Base-by-base conservation (phyloP, 1,140 invertebrate species). In the Anastrepha obliqua region DNA sequence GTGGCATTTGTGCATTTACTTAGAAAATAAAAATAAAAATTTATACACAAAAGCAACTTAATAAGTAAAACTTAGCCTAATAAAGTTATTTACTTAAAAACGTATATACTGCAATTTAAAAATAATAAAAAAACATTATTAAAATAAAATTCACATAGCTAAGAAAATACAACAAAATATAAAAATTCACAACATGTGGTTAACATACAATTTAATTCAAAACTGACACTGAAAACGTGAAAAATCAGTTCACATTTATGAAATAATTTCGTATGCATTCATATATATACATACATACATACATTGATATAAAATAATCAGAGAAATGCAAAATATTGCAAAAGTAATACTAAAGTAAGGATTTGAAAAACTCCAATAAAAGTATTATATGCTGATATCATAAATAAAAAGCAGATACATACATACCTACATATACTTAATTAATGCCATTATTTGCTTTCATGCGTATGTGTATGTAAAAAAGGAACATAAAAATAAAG, bases 181-280 rank as follows among this genome's bases (percentile, higher is more conserved):
- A 55, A 85, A 29, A 74, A 74, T 42, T 44, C 67, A 70, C 13
- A 74, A 74, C 67, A 47, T 15, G 67, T 74, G 67, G 67, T 74
- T 74, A 74, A 74, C 67, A 74, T 74, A 39, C 67, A 74, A 62
- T 74, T 74, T 44, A 74, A 74, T 87, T 87, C 42, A 87, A 60
- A 70, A 87, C 39, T 60, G 64, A 42, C n/a, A 86, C 60, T 51
- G 29, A 64, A 64, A 86, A 42, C 20, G 29, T 7, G 29, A 70
- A 13, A 70, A 70, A 70, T 42, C 13, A 74, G 44, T 6, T 13
- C 39, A 74, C 44, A 86, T 17, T 86, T 59, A 87, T 81, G 11
- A 87, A 47, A 44, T 59, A 60, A 39, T 86, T 29, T n/a, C n/a
- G 55, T 60, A 74, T 47, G 39, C 60, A 51, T 47, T 51, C 62